Evolutionary conservation across 2,888 invertebrate species (phyloP), one percentile per base, ranked within the genome.

Genomic region (Tanaodytes sp.): DNA sequence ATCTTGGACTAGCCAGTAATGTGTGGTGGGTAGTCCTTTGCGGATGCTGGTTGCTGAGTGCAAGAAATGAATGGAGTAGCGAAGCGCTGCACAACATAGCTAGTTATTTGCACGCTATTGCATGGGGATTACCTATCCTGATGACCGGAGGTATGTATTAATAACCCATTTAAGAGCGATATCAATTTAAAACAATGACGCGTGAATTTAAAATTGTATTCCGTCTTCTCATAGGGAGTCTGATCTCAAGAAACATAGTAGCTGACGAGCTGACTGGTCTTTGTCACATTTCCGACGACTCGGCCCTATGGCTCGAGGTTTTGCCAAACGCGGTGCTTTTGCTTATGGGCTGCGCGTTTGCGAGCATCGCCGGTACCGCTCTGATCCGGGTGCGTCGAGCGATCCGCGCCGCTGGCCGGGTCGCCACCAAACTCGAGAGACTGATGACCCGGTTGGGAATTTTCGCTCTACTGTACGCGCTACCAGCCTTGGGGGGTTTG

Each of bases 11-110:
- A 78, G 92, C 93, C 48, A 92, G 92, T 64, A 90, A 91, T 77
- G 89, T 93, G 66, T 95, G 96, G 95, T 95, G 96, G 91, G 90
- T 94, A 1, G 91, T 95, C 76, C 90, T 96, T 51, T 93, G 94
- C 68, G 89, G 95, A 46, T 94, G 95, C 59, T 96, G 96, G 93
- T 93, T 94, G 80, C 88, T 96, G 46, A 93, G 95, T 2, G 95
- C 96, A 0, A 93, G 94, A 40, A 92, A 95, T 82, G 95, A 96
- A 82, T 96, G 96, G 96, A 94, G 95, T 19, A 94, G 94, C 62
- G 96, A 96, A 85, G 95, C 95, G 1, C 89, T 96, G 52, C 95
- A 95, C 84, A 91, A 93, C 46, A 92, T 94, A 20, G 92, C 95
- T 0, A 91, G 93, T 14, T 92, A 95, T 78, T 91, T 96, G 73